Evolutionary conservation across 1,140 invertebrate genomes (phyloP).

Genomic region (Rhagoletis pomonella): DNA sequence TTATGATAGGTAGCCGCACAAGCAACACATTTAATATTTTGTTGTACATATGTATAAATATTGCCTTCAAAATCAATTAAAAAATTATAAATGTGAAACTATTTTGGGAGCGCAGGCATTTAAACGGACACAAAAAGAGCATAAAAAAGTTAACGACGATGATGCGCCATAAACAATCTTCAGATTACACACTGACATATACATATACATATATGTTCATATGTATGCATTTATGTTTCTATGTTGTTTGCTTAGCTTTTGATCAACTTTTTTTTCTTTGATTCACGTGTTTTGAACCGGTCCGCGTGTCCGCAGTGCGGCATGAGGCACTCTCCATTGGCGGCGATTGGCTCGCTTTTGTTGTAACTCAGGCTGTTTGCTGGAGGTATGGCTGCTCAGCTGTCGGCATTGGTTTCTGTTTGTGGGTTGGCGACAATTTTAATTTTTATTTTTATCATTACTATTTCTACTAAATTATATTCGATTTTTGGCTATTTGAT

Average conservation of each 20-base stretch:
- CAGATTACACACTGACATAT: not conserved
- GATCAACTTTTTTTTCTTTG: not conserved
- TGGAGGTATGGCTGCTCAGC: not conserved
- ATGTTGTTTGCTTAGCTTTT: too few relatives aligned
- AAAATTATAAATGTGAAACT: constrained; percentile 37
- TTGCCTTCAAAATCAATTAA: constrained; percentile 46
- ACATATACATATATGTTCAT: too few relatives aligned
- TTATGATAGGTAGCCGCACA: not conserved
- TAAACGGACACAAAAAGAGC: not conserved
- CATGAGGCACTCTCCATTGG: not conserved
- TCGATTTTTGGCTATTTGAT: constrained; percentile 18
- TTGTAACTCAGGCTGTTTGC: not conserved
- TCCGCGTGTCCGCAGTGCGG: not conserved
- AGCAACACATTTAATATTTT: constrained; percentile 14
- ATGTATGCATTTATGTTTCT: too few relatives aligned
- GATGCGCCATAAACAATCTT: not conserved
- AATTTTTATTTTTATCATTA: not conserved
- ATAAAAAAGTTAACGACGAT: not conserved
- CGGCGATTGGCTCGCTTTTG: not conserved
- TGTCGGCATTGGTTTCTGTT: not conserved
- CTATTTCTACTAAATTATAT: not conserved
- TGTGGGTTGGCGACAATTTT: constrained; percentile 5
- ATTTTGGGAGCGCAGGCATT: constrained; percentile 4
- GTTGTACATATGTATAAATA: not conserved
- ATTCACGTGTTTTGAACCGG: not conserved